Evolutionary conservation across 1,140 invertebrate species (phyloP), one percentile per base, ranked within the genome.

Genomic region (Cotesia vestalis): DNA sequence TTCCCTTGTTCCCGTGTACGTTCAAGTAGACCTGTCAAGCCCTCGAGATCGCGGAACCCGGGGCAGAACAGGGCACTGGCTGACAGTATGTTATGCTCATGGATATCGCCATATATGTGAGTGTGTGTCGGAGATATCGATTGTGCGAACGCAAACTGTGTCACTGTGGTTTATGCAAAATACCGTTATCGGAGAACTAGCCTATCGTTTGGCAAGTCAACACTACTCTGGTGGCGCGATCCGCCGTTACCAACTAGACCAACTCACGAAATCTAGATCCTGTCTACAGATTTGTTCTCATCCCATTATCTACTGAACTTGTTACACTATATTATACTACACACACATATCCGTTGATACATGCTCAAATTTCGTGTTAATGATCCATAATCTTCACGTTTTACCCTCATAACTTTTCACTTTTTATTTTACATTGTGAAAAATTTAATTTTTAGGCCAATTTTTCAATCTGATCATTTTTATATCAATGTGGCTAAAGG

Each of bases 131-230:
- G 59, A 70, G 60, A 69, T 78, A 78, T 78, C 66, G 75, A 78
- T 78, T 78, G 69, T 74, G 63, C 69, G 55, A 64, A 61, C 73
- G 71, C 64, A 72, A 78, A 76, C 71, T 75, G 62, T 76, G 75
- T 75, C 73, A 76, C 69, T 67, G 60, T 76, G 71, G 69, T 74
- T 75, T 74, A 71, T 73, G 74, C 69, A 74, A 76, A 75, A 67
- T 67, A 57, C 40, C 34, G 66, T 66, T 69, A 66, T 61, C 61
- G 55, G 52, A 9, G 14, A 57, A 53, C 40, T 64, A 51, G 35
- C 52, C 51, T 72, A 53, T 64, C 67, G 61, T 75, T 72, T 75
- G 70, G 69, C 73, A 72, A 69, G 73, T 72, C 70, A 75, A 75
- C 73, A 75, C 40, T 46, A 75, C 73, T 72, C 40, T 46, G 5